Base-by-base conservation (phyloP, 2,888 invertebrate species). In the Euplagia quadripunctaria region DNA sequence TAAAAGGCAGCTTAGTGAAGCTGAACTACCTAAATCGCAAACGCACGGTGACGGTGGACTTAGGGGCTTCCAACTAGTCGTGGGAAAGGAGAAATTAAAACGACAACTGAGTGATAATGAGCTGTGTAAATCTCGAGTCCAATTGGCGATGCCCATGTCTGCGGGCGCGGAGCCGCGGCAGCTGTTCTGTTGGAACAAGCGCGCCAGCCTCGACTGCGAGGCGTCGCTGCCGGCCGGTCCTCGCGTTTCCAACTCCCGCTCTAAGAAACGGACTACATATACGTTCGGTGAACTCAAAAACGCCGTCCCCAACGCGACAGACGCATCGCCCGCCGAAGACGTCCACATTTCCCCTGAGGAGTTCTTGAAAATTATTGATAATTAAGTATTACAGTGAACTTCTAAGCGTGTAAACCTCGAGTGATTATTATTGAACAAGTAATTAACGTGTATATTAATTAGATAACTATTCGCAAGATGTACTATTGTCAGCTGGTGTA, bases 281-380 rank as follows among this genome's bases (percentile, higher is more conserved):
- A 96, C 95, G 9, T 96, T 96, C 88, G 95, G 95, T 79, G 96
- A 96, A 78, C 93, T 96, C 66, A 96, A 96, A 79, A 86, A 96
- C 93, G 85, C 91, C 80, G 94, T 90, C 82, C 96, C 96, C 66
- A 91, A 91, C 87, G 92, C 94, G 71, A 80, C 88, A 31, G 88
- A 88, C 72, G 76, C 86, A 61, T 76, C 88, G 76, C 82, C 88
- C 70, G 81, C 83, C 75, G 91, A 90, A 70, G 91, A 92, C 84
- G 82, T 88, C 79, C 91, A 89, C 82, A 86, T 92, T 84, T 92
- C 93, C 70, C 90, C 94, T 65, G 94, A 94, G 84, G 94, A 94
- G 74, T 94, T 94, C 81, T 88, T 94, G 77, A 93, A 94, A 75
- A 92, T 92, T 71, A 91, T 94, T 85, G 94, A 94, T 88, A 92